Percentiles rank a stretch among this genome's conserved stretches.
phyloP scores from a whole-genome alignment of 2,113 vertebrate species.

The Cynopterus brachyotis region DNA sequence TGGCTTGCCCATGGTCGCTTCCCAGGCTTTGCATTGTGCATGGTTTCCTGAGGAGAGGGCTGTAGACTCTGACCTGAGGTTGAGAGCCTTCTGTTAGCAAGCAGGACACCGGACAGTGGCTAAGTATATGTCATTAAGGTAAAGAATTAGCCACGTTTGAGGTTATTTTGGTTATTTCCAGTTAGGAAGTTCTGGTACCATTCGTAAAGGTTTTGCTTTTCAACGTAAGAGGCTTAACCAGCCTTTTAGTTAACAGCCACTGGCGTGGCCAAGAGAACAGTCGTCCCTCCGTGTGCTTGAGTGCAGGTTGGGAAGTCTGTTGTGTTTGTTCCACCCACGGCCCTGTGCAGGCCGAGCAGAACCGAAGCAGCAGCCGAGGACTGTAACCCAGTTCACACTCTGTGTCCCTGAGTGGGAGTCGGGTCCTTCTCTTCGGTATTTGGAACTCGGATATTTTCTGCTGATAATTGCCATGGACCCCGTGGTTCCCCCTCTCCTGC shows the following conservation, averaged over 20 bases:
- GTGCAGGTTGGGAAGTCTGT: not conserved
- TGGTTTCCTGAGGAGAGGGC: not conserved
- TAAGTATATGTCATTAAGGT: not conserved
- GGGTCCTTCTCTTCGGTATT: not conserved
- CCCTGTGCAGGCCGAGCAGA: not conserved
- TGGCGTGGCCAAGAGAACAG: not conserved
- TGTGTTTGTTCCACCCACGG: not conserved
- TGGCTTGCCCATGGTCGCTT: not conserved
- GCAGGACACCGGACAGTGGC: not conserved
- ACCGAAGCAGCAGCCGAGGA: not conserved
- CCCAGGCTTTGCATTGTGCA: not conserved
- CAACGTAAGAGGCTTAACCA: not conserved
- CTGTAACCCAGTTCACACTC: not conserved
- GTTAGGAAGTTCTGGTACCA: not conserved
- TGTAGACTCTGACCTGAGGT: not conserved
- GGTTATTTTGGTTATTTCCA: not conserved
- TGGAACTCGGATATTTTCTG: not conserved
- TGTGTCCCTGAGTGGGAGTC: not conserved
- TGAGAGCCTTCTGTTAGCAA: not conserved
- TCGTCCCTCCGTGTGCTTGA: not conserved
- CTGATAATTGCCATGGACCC: rapidly evolving
- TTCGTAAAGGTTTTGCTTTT: not conserved
- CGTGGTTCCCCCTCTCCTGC: not conserved
- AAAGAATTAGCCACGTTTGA: not conserved
- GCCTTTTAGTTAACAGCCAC: not conserved